Evolutionary conservation across 2,888 invertebrate species (phyloP), one percentile per base, ranked within the genome.

Genomic region (Calameuta pallipes): DNA sequence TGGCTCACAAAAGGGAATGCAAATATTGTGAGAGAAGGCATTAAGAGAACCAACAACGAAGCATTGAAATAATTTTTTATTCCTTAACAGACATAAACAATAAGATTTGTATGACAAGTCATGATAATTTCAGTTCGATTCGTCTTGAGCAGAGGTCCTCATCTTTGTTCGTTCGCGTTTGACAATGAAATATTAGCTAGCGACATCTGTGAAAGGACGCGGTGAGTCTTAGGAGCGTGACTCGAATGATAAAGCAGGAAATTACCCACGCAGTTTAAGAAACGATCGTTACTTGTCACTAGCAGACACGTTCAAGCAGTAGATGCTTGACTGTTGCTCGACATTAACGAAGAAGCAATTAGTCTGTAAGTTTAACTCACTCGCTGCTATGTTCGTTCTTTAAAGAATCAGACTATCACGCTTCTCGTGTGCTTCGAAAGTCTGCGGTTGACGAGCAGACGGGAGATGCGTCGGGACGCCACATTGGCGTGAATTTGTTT

Each of bases 211-310:
- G 56, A 23, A 56, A 9, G 56, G 23, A 56, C 23, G 23, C 15
- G 56, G 6, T 9, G 56, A 56, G 23, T 56, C 56, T 23, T 56
- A 23, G 23, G 56, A 56, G 23, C 56, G 56, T 56, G 56, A n/a
- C 71, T 68, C 74, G 56, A 23, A 76, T 77, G 30, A 89, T 91
- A n/a, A 92, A 91, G 79, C 91, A 91, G 83, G 80, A 88, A 30
- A 90, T 93, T 86, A 91, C 85, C 85, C 83, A 78, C 81, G 13
- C 68, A 76, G n/a, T 75, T 82, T 23, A 78, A 75, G n/a, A 76
- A 76, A 56, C 76, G 80, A 30, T 71, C 74, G 15, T 74, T 36
- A 73, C 88, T 90, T 81, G 87, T 92, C 1, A 92, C 56, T 23
- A 23, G 56, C 56, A 56, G 56, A 56, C 23, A 56, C 2, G 23